These are phyloP conservation scores for Pelusios castaneus DNA, from an alignment of 2,113 vertebrate genomes.

Conservation along the genomic window DNA sequence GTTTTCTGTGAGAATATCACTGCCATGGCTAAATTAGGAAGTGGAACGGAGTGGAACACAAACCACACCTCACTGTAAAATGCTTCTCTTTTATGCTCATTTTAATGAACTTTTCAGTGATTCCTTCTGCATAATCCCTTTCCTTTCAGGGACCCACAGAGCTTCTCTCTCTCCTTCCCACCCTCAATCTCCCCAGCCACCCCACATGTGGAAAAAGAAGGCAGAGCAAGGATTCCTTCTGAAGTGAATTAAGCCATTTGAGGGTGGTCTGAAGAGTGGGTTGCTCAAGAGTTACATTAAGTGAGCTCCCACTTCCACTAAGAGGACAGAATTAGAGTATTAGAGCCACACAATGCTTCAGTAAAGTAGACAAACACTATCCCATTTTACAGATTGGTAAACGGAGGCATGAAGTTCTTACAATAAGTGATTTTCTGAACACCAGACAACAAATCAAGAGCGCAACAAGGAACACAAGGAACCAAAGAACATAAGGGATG, in stretches of 20 bases:
- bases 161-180: background rate
- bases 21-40: constrained; percentile 11
- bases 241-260: background rate
- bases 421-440: background rate
- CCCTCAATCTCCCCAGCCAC: background rate
- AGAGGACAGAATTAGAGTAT: background rate
- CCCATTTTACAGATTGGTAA: background rate
- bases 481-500: background rate
- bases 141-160: background rate
- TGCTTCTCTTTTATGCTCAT: background rate
- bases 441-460: background rate
- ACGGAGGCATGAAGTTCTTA: background rate
- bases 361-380: background rate
- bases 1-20: background rate
- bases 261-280: background rate
- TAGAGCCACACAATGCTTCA: background rate
- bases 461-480: background rate
- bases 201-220: background rate
- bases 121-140: background rate
- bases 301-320: background rate
- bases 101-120: background rate
- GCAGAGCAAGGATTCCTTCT: background rate
- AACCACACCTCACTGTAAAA: background rate
- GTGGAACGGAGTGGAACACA: background rate
- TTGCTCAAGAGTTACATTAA: background rate